Evolutionary conservation across 2,888 invertebrate species (phyloP).

Genomic region (Dusona sp.): DNA sequence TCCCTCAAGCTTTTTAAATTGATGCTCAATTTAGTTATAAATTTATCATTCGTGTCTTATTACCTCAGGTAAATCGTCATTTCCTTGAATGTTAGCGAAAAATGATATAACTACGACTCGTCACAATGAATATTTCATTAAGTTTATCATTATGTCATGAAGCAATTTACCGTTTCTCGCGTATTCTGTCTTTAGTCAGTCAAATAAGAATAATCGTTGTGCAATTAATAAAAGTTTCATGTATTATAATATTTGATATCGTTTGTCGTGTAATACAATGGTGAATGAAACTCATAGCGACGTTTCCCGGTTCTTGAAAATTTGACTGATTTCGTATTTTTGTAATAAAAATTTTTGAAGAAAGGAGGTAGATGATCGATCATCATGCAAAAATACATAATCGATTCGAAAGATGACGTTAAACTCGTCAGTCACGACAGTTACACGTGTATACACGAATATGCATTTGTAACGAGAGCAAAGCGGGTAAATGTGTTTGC

Average conservation of each 20-base stretch:
- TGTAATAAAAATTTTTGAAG: background rate
- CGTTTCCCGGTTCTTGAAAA: background rate
- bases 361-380: background rate
- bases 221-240: background rate
- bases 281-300: background rate
- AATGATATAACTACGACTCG: background rate
- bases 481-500: conserved; percentile 48
- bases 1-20: background rate
- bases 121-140: background rate
- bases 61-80: background rate
- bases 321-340: background rate
- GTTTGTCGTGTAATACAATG: background rate
- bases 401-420: background rate
- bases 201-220: background rate
- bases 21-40: background rate
- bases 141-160: background rate
- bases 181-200: background rate
- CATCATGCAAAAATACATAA: conserved; percentile 10
- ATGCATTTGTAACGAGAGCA: conserved; percentile 11
- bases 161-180: background rate
- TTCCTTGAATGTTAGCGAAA: background rate
- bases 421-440: background rate
- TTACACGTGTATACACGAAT: background rate
- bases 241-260: background rate
- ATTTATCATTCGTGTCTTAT: background rate